Conservation (phyloP, 2,797 vertebrate genomes). For the Tolypeutes matacus region DNA sequence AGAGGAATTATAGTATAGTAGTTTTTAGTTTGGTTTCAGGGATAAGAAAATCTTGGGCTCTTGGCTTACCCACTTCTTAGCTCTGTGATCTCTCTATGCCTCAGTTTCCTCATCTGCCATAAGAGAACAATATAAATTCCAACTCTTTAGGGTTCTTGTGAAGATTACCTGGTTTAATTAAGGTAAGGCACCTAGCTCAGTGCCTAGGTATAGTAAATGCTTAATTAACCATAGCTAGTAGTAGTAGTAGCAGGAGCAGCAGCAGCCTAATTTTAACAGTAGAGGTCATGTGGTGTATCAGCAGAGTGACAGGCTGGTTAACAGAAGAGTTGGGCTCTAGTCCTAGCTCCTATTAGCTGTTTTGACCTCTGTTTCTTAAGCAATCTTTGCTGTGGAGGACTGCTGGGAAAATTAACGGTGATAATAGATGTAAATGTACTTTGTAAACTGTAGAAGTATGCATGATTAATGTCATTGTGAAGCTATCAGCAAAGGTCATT, state of each 20-base stretch:
- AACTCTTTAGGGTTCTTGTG: not conserved
- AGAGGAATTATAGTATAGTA: not conserved
- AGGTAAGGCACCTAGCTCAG: not conserved
- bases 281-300: not conserved
- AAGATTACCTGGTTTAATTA: not conserved
- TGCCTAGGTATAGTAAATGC: not conserved
- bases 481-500: not conserved
- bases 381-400: not conserved
- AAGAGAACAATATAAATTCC: conserved; percentile 8
- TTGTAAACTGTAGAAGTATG: conserved; percentile 38
- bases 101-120: not conserved
- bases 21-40: not conserved
- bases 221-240: not conserved
- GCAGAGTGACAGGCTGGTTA: not conserved
- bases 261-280: not conserved
- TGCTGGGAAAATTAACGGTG: not conserved
- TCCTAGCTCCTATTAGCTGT: not conserved
- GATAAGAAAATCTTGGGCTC: conserved; percentile 1
- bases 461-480: conserved; percentile 8
- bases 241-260: not conserved
- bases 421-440: not conserved
- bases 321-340: not conserved
- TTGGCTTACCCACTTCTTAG: not conserved
- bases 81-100: not conserved
- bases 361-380: not conserved